A percentile compares a stretch with the other conserved stretches of the same genome.
Evolutionary conservation across 2,113 vertebrate species (phyloP).

Genomic region (Eolophus roseicapilla): DNA sequence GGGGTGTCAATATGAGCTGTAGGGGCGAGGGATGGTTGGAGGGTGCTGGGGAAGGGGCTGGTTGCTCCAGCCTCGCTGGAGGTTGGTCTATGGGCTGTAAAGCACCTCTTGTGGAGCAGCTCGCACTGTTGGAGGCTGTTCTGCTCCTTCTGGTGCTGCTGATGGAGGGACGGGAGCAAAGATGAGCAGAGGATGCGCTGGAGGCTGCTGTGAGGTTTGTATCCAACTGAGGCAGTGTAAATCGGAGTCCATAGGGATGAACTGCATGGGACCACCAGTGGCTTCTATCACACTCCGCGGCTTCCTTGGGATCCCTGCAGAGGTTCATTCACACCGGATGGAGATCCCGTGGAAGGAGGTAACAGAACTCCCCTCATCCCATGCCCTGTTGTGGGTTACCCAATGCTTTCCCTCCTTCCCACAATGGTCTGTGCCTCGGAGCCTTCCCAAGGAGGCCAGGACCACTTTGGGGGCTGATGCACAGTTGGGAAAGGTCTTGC

Average conservation of each 20-base stretch:
- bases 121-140: accelerated
- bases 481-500: too few relatives aligned
- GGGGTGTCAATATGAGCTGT: neutral
- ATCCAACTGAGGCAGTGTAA: neutral
- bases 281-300: neutral
- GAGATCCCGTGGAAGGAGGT: neutral
- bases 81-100: neutral
- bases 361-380: neutral
- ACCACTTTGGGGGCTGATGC: neutral
- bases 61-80: accelerated
- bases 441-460: neutral
- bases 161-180: neutral
- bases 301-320: neutral
- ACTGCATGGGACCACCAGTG: neutral
- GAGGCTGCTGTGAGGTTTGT: neutral
- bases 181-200: neutral
- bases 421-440: too few relatives aligned
- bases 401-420: neutral
- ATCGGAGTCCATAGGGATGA: neutral
- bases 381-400: neutral
- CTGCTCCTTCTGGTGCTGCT: neutral
- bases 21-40: too few relatives aligned
- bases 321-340: neutral
- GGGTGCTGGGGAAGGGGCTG: neutral
- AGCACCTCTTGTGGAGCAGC: neutral